These are phyloP conservation scores for Leucophora obtusa DNA, from an alignment of 2,888 invertebrate genomes.

Conservation along the genomic window DNA sequence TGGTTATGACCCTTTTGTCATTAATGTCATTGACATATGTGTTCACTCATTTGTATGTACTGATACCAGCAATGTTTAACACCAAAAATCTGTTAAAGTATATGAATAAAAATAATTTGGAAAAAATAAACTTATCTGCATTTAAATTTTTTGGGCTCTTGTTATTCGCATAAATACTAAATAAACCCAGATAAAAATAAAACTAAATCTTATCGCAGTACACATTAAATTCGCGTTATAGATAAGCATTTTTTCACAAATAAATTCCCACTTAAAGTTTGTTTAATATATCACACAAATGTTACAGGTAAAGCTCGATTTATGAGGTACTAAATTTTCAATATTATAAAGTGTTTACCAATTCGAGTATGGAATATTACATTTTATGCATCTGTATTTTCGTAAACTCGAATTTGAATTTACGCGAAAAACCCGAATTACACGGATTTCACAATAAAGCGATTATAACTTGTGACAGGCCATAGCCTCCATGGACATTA, in stretches of 20 bases:
- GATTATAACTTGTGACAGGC: no score
- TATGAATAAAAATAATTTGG: background rate
- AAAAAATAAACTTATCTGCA: background rate
- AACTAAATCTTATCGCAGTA: constrained; percentile 36
- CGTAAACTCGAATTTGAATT: no score
- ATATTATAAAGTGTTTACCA: no score
- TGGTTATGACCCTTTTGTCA: background rate
- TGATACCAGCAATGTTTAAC: background rate
- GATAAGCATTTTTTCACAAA: constrained; percentile 9
- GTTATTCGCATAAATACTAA: background rate
- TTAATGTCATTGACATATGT: background rate
- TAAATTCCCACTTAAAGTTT: no score
- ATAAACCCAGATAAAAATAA: constrained; percentile 21
- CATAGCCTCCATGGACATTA: no score
- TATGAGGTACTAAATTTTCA: no score
- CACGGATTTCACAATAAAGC: no score
- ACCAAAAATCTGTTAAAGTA: background rate
- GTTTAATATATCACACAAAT: no score
- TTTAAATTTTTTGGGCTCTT: background rate
- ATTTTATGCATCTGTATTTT: no score
- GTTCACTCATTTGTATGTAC: background rate
- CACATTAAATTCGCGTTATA: constrained; percentile 37
- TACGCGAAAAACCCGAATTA: no score
- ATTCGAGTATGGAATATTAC: no score
- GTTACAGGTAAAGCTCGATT: no score